These are phyloP conservation scores for Potamilus streckersoni DNA, from an alignment of 1,140 invertebrate species.

Conservation along the genomic window DNA sequence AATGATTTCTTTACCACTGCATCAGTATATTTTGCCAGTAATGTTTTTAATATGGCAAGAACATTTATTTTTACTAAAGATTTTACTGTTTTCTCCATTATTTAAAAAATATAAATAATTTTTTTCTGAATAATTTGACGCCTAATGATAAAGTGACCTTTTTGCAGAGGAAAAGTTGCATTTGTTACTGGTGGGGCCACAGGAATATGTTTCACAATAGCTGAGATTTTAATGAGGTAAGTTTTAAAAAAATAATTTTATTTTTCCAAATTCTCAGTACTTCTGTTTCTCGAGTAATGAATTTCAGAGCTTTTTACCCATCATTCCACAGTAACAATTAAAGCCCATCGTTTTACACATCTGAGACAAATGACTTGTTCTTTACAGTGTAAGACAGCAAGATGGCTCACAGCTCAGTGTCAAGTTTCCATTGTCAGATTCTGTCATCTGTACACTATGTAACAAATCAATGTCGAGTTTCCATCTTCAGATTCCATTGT, in stretches of 20 bases:
- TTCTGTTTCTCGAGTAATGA: not conserved
- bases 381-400: not conserved
- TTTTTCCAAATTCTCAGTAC: not conserved
- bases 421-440: not conserved
- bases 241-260: not conserved
- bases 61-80: too few relatives aligned
- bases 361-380: not conserved
- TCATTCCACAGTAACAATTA: not conserved
- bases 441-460: too few relatives aligned
- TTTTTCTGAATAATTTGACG: too few relatives aligned
- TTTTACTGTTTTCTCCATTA: too few relatives aligned
- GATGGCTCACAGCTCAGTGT: not conserved
- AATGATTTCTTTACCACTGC: too few relatives aligned
- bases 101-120: too few relatives aligned
- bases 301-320: not conserved
- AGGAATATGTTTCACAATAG: constrained; percentile 63
- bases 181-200: constrained; percentile 63
- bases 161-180: constrained; percentile 59
- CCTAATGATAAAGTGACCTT: not conserved
- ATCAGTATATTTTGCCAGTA: too few relatives aligned
- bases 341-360: too few relatives aligned
- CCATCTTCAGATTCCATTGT: too few relatives aligned
- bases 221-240: constrained; percentile 64
- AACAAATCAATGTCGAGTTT: not conserved
- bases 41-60: too few relatives aligned